These are phyloP conservation scores for Gandaritis pyraliata DNA, from an alignment of 2,888 invertebrate genomes.

Conservation along the genomic window DNA sequence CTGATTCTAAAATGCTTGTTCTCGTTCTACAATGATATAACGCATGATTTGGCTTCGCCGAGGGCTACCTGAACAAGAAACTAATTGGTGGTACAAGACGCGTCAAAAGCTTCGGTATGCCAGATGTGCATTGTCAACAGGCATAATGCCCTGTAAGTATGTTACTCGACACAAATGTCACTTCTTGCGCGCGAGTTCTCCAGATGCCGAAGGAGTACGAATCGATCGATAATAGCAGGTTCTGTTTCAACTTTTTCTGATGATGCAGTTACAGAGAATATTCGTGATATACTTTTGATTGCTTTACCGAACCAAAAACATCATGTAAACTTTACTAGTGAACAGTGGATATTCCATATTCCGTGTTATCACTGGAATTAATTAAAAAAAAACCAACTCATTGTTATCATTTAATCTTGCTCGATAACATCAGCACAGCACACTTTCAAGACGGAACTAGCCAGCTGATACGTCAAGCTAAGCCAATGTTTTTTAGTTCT, in stretches of 20 bases:
- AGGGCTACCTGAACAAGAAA: constrained; percentile 50
- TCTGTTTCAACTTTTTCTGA: constrained; percentile 29
- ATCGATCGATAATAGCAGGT: constrained; percentile 47
- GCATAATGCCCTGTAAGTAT: constrained; percentile 59
- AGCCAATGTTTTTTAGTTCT: neutral
- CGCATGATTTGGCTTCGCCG: constrained; percentile 44
- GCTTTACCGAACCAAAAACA: constrained; percentile 1
- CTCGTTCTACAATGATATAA: constrained; percentile 35
- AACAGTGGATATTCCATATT: too few relatives aligned
- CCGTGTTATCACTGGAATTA: neutral
- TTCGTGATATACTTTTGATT: constrained; percentile 19
- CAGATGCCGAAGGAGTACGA: constrained; percentile 42
- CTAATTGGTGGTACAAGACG: constrained; percentile 59
- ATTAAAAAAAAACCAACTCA: neutral
- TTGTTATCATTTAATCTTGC: neutral
- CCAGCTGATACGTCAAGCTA: neutral
- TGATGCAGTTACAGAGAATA: constrained; percentile 6
- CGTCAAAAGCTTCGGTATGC: constrained; percentile 56
- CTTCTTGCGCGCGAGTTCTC: constrained; percentile 49
- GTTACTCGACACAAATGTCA: constrained; percentile 45
- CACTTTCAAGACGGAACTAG: neutral
- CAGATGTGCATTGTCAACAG: constrained; percentile 57
- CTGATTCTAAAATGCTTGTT: constrained; percentile 35
- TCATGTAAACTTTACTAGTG: neutral
- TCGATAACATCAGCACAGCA: neutral